Evolutionary conservation across 2,113 vertebrate species (phyloP).

Genomic region (Lepus europaeus): DNA sequence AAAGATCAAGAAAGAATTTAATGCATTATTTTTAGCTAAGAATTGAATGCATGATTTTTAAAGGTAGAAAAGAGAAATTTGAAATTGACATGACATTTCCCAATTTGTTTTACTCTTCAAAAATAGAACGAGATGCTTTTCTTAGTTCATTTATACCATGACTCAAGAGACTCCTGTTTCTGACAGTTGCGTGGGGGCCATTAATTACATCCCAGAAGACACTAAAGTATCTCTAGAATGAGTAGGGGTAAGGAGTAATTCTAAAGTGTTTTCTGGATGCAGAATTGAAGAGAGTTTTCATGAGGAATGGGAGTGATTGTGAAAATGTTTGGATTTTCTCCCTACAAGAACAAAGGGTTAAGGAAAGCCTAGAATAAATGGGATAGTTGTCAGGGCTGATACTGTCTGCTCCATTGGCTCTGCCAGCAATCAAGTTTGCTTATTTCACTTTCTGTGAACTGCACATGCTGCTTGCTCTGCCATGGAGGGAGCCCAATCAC

Average conservation of each 20-base stretch:
- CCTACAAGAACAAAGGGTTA: not conserved
- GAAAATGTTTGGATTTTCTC: slow-evolving; percentile 31
- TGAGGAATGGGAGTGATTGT: not conserved
- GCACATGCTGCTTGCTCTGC: not conserved
- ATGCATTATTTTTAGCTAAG: slow-evolving; percentile 23
- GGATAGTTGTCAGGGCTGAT: slow-evolving; percentile 20
- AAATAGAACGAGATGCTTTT: not conserved
- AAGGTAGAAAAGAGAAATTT: slow-evolving; percentile 23
- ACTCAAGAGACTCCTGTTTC: not conserved
- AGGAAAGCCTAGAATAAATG: slow-evolving; percentile 33
- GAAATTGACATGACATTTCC: not conserved
- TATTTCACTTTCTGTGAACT: slow-evolving; percentile 60
- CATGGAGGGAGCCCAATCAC: not conserved
- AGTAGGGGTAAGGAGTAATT: not conserved
- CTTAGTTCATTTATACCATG: not conserved
- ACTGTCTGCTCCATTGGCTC: slow-evolving; percentile 35
- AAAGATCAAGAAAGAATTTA: not conserved
- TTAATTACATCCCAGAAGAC: not conserved
- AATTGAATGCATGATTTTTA: not conserved
- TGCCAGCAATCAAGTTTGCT: slow-evolving; percentile 19
- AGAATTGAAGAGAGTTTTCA: not conserved
- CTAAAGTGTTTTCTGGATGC: not conserved
- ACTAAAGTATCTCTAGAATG: not conserved
- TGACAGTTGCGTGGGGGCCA: not conserved
- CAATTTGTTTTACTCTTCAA: not conserved